phyloP scores from a whole-genome alignment of 2,113 vertebrate species.

The Hydropotes inermis region DNA sequence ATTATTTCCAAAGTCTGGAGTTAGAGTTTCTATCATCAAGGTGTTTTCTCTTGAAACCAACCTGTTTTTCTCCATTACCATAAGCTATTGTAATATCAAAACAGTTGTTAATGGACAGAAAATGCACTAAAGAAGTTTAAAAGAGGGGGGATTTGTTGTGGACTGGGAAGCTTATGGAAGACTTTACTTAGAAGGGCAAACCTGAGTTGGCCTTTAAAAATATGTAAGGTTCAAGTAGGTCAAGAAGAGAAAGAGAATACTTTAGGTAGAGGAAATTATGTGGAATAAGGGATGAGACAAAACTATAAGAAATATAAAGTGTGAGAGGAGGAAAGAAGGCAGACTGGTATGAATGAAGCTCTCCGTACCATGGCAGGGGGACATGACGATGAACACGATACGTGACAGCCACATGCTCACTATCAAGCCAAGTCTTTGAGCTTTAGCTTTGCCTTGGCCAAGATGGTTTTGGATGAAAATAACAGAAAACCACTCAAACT shows the following conservation, averaged over 20 bases:
- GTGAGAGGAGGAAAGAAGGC: background rate
- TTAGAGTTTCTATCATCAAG: background rate
- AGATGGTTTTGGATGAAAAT: background rate
- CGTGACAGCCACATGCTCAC: too few relatives aligned
- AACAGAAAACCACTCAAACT: background rate
- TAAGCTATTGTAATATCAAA: background rate
- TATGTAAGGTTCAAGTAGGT: background rate
- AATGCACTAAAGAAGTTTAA: background rate
- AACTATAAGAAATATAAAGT: background rate
- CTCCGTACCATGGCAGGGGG: fast-evolving
- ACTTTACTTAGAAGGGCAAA: background rate
- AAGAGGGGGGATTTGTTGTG: background rate
- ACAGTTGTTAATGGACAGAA: background rate
- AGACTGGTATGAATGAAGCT: background rate
- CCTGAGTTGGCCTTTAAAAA: background rate
- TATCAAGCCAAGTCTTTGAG: background rate
- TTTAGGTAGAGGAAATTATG: background rate
- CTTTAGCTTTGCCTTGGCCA: background rate
- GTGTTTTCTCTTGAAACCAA: background rate
- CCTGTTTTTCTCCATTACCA: background rate
- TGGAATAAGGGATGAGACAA: background rate
- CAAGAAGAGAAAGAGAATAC: background rate
- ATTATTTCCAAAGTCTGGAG: background rate
- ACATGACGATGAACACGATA: background rate
- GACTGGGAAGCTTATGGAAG: background rate